These are phyloP conservation scores for Ifrita kowaldi DNA, from an alignment of 2,113 vertebrate genomes.

Conservation along the genomic window DNA sequence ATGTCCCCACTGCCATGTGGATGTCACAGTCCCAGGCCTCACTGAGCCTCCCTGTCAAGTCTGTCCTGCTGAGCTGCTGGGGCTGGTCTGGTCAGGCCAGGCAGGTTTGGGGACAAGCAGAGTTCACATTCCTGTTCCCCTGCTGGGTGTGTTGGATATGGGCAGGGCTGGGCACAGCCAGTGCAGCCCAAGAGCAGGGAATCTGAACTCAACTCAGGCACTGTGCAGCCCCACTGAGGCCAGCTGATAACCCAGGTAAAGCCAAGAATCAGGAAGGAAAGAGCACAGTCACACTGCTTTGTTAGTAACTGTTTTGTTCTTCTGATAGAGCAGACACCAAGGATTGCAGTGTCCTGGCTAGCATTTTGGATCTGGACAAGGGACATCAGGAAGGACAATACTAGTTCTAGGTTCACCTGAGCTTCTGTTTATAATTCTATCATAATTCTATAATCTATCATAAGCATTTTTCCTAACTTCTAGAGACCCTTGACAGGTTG, in stretches of 20 bases:
- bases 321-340: not conserved
- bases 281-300: not conserved
- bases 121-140: not conserved
- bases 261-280: not conserved
- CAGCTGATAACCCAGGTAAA: not conserved
- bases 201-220: not conserved
- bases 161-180: not conserved
- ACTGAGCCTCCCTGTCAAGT: not conserved
- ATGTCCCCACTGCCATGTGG: not conserved
- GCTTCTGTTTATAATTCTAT: not conserved
- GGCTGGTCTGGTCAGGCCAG: not conserved
- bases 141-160: not conserved
- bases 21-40: not conserved
- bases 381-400: not conserved
- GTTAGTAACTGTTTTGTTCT: not conserved
- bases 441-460: not conserved
- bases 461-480: not conserved
- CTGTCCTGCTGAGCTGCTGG: not conserved
- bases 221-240: not conserved
- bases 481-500: not conserved
- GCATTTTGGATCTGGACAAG: not conserved
- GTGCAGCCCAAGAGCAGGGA: not conserved
- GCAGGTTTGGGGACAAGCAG: not conserved
- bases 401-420: not conserved
- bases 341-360: not conserved